phyloP scores from a whole-genome alignment of 2,888 invertebrate species.

The Acheta domesticus region DNA sequence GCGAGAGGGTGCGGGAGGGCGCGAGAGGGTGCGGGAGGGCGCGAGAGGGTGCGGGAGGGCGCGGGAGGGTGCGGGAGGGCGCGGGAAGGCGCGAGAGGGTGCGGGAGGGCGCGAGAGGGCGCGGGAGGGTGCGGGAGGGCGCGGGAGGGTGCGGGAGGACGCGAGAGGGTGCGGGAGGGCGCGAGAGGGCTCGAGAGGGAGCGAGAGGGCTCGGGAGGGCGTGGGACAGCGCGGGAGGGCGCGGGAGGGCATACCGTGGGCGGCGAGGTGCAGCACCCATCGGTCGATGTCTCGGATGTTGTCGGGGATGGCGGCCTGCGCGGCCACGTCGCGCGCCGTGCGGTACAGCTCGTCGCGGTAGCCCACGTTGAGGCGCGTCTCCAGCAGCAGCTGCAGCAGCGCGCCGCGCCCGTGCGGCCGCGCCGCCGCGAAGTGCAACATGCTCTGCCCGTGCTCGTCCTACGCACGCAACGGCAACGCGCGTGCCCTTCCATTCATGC shows the following conservation, averaged over 20 bases:
- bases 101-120: no score
- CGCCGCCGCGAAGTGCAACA: conserved; percentile 84
- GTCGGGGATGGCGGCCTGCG: conserved; percentile 70
- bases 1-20: no score
- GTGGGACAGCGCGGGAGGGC: no score
- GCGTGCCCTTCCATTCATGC: background rate
- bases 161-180: no score
- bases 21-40: no score
- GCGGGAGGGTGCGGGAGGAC: no score
- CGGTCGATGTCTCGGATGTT: conserved; percentile 80
- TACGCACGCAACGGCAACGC: conserved; percentile 43
- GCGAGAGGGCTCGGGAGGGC: no score
- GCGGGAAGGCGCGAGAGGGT: no score
- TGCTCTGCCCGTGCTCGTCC: conserved; percentile 88
- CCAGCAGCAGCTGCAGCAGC: conserved; percentile 73
- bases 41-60: no score
- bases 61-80: no score
- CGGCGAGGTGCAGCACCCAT: conserved; percentile 72
- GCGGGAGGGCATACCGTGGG: conserved; percentile 62
- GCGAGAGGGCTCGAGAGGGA: no score
- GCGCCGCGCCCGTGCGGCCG: conserved; percentile 77
- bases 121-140: no score
- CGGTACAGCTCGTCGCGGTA: conserved; percentile 82
- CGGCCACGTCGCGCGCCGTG: conserved; percentile 81
- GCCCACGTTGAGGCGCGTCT: conserved; percentile 74